Percentiles rank a stretch among this genome's conserved stretches.
Evolutionary conservation across 2,797 vertebrate genomes (phyloP).

Genomic region (Sitta carolinensis): DNA sequence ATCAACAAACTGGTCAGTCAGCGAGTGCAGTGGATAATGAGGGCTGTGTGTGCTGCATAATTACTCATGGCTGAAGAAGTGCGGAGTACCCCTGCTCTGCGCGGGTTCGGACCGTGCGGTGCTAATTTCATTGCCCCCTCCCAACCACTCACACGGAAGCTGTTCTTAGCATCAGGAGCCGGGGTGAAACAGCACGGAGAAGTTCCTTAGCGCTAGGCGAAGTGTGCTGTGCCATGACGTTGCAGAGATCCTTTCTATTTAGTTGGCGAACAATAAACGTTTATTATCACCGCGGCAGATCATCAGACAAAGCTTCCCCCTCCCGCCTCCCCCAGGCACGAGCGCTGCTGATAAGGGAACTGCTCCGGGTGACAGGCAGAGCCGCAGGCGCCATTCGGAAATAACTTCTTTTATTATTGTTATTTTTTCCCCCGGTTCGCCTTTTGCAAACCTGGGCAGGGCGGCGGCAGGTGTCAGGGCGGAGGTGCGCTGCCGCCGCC

Average conservation of each 20-base stretch:
- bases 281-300: slow-evolving; percentile 72
- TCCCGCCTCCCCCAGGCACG: slow-evolving; percentile 53
- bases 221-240: slow-evolving; percentile 59
- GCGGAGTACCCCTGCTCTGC: slow-evolving; percentile 63
- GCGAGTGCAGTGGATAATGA: slow-evolving; percentile 56
- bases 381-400: slow-evolving; percentile 60
- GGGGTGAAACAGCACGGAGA: slow-evolving; percentile 58
- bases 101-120: slow-evolving; percentile 51
- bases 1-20: slow-evolving; percentile 69
- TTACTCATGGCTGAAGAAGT: slow-evolving; percentile 64
- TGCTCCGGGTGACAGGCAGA: slow-evolving; percentile 49
- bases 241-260: slow-evolving; percentile 69
- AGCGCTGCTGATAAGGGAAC: slow-evolving; percentile 65
- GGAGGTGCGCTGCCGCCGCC: slow-evolving; percentile 27
- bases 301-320: slow-evolving; percentile 78
- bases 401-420: slow-evolving; percentile 50
- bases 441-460: neutral
- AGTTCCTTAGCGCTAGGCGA: slow-evolving; percentile 68
- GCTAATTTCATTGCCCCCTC: slow-evolving; percentile 21
- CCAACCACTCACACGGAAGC: slow-evolving; percentile 50
- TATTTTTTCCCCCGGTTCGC: neutral
- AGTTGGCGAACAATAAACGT: slow-evolving; percentile 72
- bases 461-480: slow-evolving; percentile 39
- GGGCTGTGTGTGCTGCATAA: slow-evolving; percentile 64
- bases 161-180: slow-evolving; percentile 49